Base-by-base conservation (phyloP, 2,113 vertebrate species). In the Stercorarius parasiticus region DNA sequence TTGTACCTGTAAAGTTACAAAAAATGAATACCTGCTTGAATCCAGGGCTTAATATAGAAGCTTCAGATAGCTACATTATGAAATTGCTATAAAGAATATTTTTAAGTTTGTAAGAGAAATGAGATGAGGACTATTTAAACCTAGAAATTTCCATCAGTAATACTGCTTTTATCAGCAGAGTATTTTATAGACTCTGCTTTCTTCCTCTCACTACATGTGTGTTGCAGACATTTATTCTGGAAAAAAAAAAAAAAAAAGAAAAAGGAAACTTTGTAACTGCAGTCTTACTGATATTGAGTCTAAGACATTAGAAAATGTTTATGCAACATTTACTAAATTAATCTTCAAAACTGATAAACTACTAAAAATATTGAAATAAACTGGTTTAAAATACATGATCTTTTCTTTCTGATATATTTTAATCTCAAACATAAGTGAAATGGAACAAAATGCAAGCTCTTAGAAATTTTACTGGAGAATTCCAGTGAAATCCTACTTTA, bases 21-120 rank as follows among this genome's bases (percentile, higher is more conserved):
- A 92, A 93, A 94, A 96, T 77, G 64, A 97, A 64, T 69, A 89
- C 42, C 55, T 96, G 70, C 53, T 96, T 94, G 71, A 65, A 95
- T 92, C 50, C 23, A 87, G 52, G 76, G 88, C 90, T 95, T 90
- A 92, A 81, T 84, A 72, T 79, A 91, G 78, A 92, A 88, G 77
- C 47, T 94, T 97, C 90, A 87, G 87, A 92, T 81, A 90, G 86
- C 64, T 93, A 32, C 83, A 73, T 88, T 88, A 87, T 55, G 71
- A 90, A 67, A 55, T 27, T 82, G 43, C 88, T 93, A 7, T 76
- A 94, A 97, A 95, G 84, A 53, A 96, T 92, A 94, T 96, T 73
- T n/a, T 86, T 76, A 77, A 84, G 64, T 95, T 97, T 93, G 55
- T 67, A 87, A 93, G 61, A 93, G n/a, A 50, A 90, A 64, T 76